These are phyloP conservation scores for Maccullochella peelii DNA, from an alignment of 2,113 vertebrate species.

Conservation along the genomic window DNA sequence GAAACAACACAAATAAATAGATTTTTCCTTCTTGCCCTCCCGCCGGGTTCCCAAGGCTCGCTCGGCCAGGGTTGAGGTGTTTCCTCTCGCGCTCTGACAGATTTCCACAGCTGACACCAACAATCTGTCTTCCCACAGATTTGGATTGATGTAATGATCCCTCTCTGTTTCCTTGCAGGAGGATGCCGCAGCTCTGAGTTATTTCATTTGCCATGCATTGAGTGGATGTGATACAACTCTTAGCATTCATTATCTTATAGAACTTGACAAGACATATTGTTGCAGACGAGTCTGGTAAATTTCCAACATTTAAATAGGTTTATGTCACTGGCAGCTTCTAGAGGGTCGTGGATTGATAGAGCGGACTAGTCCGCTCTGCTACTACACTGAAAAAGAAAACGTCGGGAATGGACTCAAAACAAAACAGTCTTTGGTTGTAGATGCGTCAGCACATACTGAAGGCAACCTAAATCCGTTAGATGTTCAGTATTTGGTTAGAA, in stretches of 20 bases:
- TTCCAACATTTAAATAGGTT: neutral
- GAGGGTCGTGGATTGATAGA: neutral
- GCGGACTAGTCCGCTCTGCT: neutral
- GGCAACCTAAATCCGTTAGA: neutral
- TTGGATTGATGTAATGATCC: constrained; percentile 35
- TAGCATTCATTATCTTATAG: constrained; percentile 23
- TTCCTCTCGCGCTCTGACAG: constrained; percentile 40
- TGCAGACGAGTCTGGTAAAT: neutral
- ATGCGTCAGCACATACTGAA: neutral
- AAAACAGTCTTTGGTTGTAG: neutral
- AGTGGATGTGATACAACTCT: constrained; percentile 27
- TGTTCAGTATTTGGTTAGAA: neutral
- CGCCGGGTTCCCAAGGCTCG: neutral
- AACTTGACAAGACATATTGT: constrained; percentile 3
- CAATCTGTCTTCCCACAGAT: constrained; percentile 27
- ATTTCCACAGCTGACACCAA: constrained; percentile 39
- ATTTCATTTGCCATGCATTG: constrained; percentile 18
- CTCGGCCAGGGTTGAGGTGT: constrained; percentile 26
- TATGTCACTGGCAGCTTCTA: neutral
- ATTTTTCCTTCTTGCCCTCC: constrained; percentile 43
- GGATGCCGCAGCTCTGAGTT: neutral
- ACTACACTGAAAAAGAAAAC: neutral
- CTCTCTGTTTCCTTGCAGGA: constrained; percentile 11
- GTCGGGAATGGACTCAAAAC: neutral
- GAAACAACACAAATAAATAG: constrained; percentile 60